These are phyloP conservation scores for Melitaea athalia DNA, from an alignment of 2,888 invertebrate genomes.

Conservation along the genomic window DNA sequence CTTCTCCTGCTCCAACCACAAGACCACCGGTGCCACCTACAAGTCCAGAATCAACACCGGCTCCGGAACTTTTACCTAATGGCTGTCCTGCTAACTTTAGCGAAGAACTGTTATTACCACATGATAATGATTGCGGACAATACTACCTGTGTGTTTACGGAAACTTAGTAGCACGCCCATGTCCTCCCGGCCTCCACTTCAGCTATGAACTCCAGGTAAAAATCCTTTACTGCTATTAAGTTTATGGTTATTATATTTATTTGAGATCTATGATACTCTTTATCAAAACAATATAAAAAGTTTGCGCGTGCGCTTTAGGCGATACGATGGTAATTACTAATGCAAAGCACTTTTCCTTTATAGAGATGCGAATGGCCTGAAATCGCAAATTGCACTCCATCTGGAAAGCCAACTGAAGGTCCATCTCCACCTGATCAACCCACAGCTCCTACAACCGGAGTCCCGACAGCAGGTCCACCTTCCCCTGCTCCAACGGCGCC, in stretches of 20 bases:
- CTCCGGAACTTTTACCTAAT: not conserved
- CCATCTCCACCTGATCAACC: too few relatives aligned
- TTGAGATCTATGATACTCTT: too few relatives aligned
- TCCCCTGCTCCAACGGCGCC: not conserved
- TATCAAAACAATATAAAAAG: too few relatives aligned
- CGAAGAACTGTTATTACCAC: not conserved
- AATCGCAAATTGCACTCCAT: too few relatives aligned
- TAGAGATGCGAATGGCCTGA: too few relatives aligned
- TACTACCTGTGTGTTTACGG: not conserved
- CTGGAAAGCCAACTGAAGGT: not conserved
- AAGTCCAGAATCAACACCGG: not conserved
- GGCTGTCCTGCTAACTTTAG: not conserved
- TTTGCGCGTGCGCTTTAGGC: too few relatives aligned
- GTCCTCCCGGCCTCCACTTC: conserved; percentile 32
- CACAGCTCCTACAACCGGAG: not conserved
- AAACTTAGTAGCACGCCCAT: not conserved
- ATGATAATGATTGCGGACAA: not conserved
- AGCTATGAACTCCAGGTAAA: conserved; percentile 12
- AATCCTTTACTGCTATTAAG: too few relatives aligned
- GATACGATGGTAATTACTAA: too few relatives aligned
- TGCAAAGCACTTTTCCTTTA: too few relatives aligned
- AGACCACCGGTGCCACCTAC: not conserved
- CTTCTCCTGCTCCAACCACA: not conserved
- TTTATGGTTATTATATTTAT: too few relatives aligned
- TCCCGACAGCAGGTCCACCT: not conserved